Evolutionary conservation across 1,140 invertebrate genomes (phyloP), one percentile per base, ranked within the genome.

Genomic region (Thrips palmi): DNA sequence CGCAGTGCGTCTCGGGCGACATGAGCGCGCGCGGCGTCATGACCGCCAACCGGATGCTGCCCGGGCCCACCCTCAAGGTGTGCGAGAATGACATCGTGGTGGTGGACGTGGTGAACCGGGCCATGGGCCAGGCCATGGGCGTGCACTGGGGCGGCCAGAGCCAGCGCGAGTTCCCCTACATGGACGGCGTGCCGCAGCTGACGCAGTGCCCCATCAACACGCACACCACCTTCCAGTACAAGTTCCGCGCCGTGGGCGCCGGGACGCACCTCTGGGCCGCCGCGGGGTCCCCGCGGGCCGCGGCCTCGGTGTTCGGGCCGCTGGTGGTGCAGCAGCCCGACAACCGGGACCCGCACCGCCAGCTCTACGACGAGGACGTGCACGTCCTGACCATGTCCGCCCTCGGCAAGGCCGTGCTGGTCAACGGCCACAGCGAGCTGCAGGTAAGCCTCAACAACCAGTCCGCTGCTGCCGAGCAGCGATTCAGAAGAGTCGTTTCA

Each of bases 101-200:
- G 0, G 73, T 88, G 1, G 80, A 87, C 55, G 73, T 89, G 1
- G 67, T 76, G 0, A 88, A 91, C 51, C 64, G 73, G 37, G 62
- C 86, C 15, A 67, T 70, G 2, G 72, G 75, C 2, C 73, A 82
- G 46, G 65, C 69, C 0, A 61, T 74, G 0, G 67, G 75, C 0
- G 65, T 89, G 31, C 85, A 91, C 52, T 89, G 83, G 81, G 69
- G 83, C 38, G 84, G 85, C 1, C 67, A 86, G 33, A 67, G 70
- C 1, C 81, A 86, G 58, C 55, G 59, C 7, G 77, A 77, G 45
- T 75, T 77, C 0, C 81, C 78, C 0, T 76, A 74, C 45, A 86
- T 85, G 77, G 86, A 91, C 48, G 85, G 86, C 6, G 76, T 79
- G 0, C 73, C 81, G 0, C 70, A 79, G 64, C 57, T 87, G 12